These are phyloP conservation scores for Montipora capitata DNA, from an alignment of 92 coral and sea anemone species.

Conservation along the genomic window DNA sequence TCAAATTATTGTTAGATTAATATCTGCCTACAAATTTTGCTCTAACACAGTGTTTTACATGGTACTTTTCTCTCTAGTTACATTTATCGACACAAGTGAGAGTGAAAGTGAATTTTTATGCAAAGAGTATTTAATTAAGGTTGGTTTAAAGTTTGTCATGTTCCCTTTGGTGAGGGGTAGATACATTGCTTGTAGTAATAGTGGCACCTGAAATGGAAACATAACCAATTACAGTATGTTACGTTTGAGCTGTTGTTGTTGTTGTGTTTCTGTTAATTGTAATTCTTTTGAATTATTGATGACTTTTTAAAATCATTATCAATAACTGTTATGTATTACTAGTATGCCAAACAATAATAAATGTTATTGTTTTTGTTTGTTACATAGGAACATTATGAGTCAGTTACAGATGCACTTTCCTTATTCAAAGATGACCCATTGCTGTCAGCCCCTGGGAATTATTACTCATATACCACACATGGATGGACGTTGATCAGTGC, in stretches of 20 bases:
- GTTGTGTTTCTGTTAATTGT: no score
- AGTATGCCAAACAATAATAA: no score
- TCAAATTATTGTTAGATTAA: no score
- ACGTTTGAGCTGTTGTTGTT: no score
- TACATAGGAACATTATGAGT: constrained; percentile 76
- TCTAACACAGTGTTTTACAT: not conserved
- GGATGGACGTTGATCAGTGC: constrained; percentile 97
- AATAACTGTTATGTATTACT: no score
- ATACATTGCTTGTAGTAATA: not conserved
- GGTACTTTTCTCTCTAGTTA: not conserved
- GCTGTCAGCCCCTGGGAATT: constrained; percentile 85
- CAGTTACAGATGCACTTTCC: constrained; percentile 84
- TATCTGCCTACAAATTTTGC: not conserved
- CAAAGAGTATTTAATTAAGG: constrained; percentile 39
- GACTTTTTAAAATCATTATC: no score
- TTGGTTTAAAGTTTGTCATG: not conserved
- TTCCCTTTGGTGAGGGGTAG: not conserved
- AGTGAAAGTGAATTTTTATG: not conserved
- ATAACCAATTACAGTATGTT: no score
- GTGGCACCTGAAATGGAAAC: not conserved
- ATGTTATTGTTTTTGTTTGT: not conserved
- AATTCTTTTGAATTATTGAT: no score
- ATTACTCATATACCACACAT: constrained; percentile 87
- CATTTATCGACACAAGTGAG: not conserved
- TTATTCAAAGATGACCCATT: constrained; percentile 93